A percentile compares a stretch with the other conserved stretches of the same genome.
Evolutionary conservation across 92 coral and sea anemone genomes (phyloP).

Genomic region (Heteractis magnifica): DNA sequence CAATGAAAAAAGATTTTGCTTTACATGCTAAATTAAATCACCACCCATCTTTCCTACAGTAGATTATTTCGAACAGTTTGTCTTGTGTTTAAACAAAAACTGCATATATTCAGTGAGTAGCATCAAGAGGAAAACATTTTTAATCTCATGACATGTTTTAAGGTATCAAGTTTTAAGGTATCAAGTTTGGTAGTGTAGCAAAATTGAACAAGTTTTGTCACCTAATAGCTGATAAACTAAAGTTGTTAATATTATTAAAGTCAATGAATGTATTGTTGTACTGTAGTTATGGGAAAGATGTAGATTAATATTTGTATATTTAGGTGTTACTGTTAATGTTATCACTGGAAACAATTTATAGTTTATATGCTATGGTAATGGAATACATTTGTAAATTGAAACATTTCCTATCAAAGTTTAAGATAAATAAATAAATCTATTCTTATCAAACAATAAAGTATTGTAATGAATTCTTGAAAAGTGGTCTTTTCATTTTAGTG

Average conservation of each 20-base stretch:
- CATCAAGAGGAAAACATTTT: background rate
- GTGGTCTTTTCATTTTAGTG: too few species aligned
- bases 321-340: background rate
- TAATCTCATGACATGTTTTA: background rate
- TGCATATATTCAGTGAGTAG: too few species aligned
- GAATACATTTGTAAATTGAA: conserved; percentile 7
- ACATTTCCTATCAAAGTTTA: background rate
- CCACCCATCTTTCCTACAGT: too few species aligned
- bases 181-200: background rate
- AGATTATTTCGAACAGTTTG: too few species aligned
- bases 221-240: background rate
- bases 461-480: too few species aligned
- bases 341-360: background rate
- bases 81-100: too few species aligned
- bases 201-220: background rate
- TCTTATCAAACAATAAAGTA: too few species aligned
- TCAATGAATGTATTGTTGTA: background rate
- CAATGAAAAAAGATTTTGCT: too few species aligned
- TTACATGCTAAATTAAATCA: too few species aligned
- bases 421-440: background rate
- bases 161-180: background rate
- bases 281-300: background rate
- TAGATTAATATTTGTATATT: background rate
- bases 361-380: background rate
- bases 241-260: background rate